phyloP scores from a whole-genome alignment of 2,888 invertebrate genomes.

The Orthosia incerta region DNA sequence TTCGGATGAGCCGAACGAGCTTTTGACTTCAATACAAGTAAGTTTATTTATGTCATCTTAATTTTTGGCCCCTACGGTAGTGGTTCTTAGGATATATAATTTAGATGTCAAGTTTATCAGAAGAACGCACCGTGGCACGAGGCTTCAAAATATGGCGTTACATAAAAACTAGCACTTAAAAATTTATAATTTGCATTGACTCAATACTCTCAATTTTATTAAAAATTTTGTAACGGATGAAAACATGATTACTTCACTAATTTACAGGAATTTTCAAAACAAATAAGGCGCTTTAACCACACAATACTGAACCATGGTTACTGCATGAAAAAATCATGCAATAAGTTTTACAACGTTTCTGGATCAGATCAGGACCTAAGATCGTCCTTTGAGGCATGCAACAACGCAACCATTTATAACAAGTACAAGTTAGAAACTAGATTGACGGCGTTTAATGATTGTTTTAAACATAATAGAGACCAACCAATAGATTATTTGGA shows the following conservation, averaged over 20 bases:
- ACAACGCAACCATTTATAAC: constrained; percentile 53
- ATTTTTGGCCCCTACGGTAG: neutral
- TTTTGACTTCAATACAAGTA: constrained; percentile 65
- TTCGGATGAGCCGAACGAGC: constrained; percentile 62
- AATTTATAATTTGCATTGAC: neutral
- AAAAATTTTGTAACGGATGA: too few relatives aligned
- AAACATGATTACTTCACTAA: neutral
- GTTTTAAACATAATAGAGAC: constrained; percentile 29
- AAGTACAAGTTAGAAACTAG: constrained; percentile 51
- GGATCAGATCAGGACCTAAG: constrained; percentile 46
- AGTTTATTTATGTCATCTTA: constrained; percentile 8
- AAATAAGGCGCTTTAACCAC: constrained; percentile 81
- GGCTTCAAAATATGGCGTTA: neutral
- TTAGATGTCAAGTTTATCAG: too few relatives aligned
- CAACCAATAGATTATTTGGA: constrained; percentile 41
- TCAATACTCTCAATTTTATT: neutral
- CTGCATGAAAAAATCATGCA: constrained; percentile 80
- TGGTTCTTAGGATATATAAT: too few relatives aligned
- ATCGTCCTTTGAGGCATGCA: constrained; percentile 57
- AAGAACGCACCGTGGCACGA: too few relatives aligned
- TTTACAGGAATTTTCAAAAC: constrained; percentile 80
- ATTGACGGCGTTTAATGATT: constrained; percentile 33
- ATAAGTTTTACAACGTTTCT: constrained; percentile 62
- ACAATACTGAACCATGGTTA: constrained; percentile 80
- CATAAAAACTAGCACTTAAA: too few relatives aligned